These are phyloP conservation scores for Nephrotoma appendiculata DNA, from an alignment of 2,888 invertebrate genomes.

Conservation along the genomic window DNA sequence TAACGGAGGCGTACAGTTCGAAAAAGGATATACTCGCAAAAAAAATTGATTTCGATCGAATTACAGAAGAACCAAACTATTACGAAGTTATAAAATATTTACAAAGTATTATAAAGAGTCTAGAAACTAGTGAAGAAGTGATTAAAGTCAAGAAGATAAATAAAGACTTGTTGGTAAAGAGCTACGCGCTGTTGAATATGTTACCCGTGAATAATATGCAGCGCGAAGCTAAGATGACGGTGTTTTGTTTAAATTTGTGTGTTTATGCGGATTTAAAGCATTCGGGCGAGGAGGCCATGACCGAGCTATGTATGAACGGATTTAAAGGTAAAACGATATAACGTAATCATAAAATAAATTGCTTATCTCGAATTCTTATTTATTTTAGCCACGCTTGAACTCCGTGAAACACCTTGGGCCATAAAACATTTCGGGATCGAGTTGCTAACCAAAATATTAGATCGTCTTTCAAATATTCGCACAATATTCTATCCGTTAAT, in stretches of 20 bases:
- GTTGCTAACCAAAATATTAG: neutral
- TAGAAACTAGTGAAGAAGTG: neutral
- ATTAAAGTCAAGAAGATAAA: neutral
- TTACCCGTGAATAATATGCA: neutral
- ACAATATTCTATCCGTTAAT: neutral
- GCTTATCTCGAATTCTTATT: neutral
- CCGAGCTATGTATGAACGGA: neutral
- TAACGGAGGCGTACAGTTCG: neutral
- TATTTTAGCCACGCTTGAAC: neutral
- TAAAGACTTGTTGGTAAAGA: neutral
- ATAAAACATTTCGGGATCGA: neutral
- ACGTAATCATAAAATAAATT: no score
- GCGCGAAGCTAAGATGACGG: neutral
- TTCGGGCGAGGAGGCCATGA: neutral
- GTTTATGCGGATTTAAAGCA: neutral
- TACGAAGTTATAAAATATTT: neutral
- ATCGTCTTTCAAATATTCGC: neutral
- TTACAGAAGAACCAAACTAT: neutral
- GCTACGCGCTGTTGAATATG: neutral
- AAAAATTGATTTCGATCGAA: neutral
- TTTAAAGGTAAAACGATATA: neutral
- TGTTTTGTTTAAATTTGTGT: neutral
- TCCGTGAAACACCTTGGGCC: neutral
- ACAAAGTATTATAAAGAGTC: neutral
- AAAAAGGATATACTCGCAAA: neutral